Base-by-base conservation (phyloP, 2,888 invertebrate species). In the Hypsopygia costalis region DNA sequence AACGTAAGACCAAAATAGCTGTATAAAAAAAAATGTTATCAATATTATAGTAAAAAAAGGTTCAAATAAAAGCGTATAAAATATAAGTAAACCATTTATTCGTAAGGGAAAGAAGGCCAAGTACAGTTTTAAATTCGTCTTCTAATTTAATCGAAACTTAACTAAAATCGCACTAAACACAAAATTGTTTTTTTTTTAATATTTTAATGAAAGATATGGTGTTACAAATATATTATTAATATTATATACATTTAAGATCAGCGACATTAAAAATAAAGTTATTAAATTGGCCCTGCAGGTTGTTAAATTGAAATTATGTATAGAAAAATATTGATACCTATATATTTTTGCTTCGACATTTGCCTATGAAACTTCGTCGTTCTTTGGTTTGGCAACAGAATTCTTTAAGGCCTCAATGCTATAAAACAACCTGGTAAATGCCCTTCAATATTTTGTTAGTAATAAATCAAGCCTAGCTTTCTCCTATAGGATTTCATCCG, bases 401-500 rank as follows among this genome's bases (percentile, higher is more conserved):
- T 52, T 43, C 2, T 16, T 3, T 16, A 39, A 47, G 34, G 34
- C 33, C 11, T 16, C 1, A 16, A 29, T 28, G 43, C 42, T 47
- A 44, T 54, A 43, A 45, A 59, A 56, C 66, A 66, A 69, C 65
- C 65, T 53, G 64, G 54, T 47, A 57, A 53, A 60, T 50, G 60
- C 68, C 64, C 49, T 52, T 57, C 43, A 55, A 47, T 41, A 55
- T 44, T 32, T 11, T 42, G 40, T 44, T 46, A 41, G 11, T 27
- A 36, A 27, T 29, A 43, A 53, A 58, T 56, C 52, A 67, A 65
- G 59, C 62, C 81, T 82, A 83, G 77, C 77, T 62, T 65, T 58
- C 51, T 69, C 67, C 76, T 78, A 79, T 55, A 62, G 80, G 81
- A 85, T 83, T 71, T 62, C 41, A 85, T 87, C 81, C 81, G 69